phyloP scores from a whole-genome alignment of 2,113 vertebrate species.

The Forbesichthys papilliferus region DNA sequence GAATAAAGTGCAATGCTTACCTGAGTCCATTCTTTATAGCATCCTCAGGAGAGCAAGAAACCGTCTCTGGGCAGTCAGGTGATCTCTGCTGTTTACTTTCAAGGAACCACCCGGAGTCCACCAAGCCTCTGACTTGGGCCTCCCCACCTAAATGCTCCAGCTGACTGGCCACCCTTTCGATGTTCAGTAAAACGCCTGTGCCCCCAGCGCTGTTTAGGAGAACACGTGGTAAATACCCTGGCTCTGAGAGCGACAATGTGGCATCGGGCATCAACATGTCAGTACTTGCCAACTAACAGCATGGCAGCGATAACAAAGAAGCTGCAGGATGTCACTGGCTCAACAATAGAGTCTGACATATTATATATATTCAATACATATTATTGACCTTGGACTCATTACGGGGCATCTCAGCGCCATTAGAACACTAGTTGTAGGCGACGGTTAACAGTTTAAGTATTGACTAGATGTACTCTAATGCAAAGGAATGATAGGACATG shows the following conservation, averaged over 20 bases:
- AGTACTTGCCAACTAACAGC: neutral
- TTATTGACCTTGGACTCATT: slow-evolving; percentile 52
- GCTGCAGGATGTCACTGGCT: slow-evolving; percentile 15
- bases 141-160: slow-evolving; percentile 77
- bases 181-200: slow-evolving; percentile 83
- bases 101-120: slow-evolving; percentile 85
- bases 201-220: slow-evolving; percentile 77
- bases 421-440: slow-evolving; percentile 41
- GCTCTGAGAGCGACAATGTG: slow-evolving; percentile 11
- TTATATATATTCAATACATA: slow-evolving; percentile 11
- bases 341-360: slow-evolving; percentile 13
- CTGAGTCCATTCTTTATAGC: slow-evolving; percentile 81
- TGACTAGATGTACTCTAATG: slow-evolving; percentile 54
- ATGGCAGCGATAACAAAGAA: slow-evolving; percentile 11
- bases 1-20: slow-evolving; percentile 46
- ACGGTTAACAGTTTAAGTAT: slow-evolving; percentile 52
- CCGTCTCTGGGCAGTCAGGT: slow-evolving; percentile 74
- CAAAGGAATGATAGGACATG: slow-evolving; percentile 42
- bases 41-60: slow-evolving; percentile 78
- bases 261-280: slow-evolving; percentile 17
- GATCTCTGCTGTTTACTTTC: slow-evolving; percentile 77
- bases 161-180: slow-evolving; percentile 79
- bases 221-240: slow-evolving; percentile 28
- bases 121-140: slow-evolving; percentile 80
- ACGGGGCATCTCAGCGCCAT: slow-evolving; percentile 54